phyloP scores from a whole-genome alignment of 1,140 invertebrate species.

The Bombus terrestris region DNA sequence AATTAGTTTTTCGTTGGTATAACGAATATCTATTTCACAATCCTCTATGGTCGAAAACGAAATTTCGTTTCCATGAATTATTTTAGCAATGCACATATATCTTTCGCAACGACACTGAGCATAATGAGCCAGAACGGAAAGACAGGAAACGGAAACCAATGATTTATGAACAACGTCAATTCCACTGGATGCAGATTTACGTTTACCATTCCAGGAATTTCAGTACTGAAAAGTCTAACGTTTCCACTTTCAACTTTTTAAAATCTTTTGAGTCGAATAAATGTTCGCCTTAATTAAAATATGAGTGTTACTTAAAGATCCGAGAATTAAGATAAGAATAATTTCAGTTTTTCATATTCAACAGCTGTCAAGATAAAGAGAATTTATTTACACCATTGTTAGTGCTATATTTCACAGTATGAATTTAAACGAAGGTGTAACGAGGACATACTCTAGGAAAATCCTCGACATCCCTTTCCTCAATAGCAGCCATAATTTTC shows the following conservation, averaged over 20 bases:
- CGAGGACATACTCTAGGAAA: not conserved
- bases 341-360: not conserved
- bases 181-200: not conserved
- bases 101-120: not conserved
- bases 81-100: not conserved
- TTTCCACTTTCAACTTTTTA: not conserved
- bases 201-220: not conserved
- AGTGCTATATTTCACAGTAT: not conserved
- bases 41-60: not conserved
- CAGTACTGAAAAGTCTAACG: not conserved
- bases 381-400: not conserved
- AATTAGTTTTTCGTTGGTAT: too few species aligned
- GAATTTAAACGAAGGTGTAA: not conserved
- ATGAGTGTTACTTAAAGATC: too few species aligned
- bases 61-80: not conserved
- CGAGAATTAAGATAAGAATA: not conserved
- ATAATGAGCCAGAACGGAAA: constrained; percentile 12
- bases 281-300: not conserved
- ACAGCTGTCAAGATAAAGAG: not conserved
- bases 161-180: constrained; percentile 23
- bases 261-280: not conserved
- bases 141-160: not conserved
- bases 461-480: too few species aligned
- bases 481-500: not conserved
- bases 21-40: not conserved